These are phyloP conservation scores for Symphodus melops DNA, from an alignment of 2,113 vertebrate species.

Conservation along the genomic window DNA sequence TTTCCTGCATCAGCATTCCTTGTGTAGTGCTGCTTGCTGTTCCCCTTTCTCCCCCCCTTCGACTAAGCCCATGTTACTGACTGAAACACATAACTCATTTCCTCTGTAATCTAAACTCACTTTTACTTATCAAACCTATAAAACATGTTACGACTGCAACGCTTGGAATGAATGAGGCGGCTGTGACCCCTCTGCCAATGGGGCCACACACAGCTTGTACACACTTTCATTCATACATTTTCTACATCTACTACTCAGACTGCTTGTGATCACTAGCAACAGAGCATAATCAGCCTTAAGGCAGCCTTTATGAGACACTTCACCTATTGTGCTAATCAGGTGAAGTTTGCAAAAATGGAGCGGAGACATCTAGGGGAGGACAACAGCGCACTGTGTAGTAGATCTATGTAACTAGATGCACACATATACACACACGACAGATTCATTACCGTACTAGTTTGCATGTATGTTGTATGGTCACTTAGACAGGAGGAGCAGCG, in stretches of 20 bases:
- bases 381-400: conserved; percentile 72
- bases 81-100: conserved; percentile 79
- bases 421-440: conserved; percentile 67
- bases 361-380: conserved; percentile 40
- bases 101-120: conserved; percentile 78
- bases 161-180: conserved; percentile 70
- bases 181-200: conserved; percentile 52
- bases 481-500: conserved; percentile 71
- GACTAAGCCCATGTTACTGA: conserved; percentile 80
- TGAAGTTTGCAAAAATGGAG: conserved; percentile 40
- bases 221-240: conserved; percentile 75
- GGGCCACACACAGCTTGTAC: conserved; percentile 63
- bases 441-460: conserved; percentile 82
- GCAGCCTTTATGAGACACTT: conserved; percentile 56
- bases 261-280: conserved; percentile 47
- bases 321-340: conserved; percentile 50
- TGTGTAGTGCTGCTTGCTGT: conserved; percentile 80
- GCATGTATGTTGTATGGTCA: conserved; percentile 85
- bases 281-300: conserved; percentile 47
- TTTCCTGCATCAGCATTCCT: conserved; percentile 79
- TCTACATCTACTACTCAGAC: conserved; percentile 70
- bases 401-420: conserved; percentile 78
- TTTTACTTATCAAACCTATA: conserved; percentile 67
- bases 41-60: conserved; percentile 58
- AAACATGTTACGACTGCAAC: conserved; percentile 66